These are phyloP conservation scores for Metacarcinus magister DNA, from an alignment of 2,888 invertebrate species.

Conservation along the genomic window DNA sequence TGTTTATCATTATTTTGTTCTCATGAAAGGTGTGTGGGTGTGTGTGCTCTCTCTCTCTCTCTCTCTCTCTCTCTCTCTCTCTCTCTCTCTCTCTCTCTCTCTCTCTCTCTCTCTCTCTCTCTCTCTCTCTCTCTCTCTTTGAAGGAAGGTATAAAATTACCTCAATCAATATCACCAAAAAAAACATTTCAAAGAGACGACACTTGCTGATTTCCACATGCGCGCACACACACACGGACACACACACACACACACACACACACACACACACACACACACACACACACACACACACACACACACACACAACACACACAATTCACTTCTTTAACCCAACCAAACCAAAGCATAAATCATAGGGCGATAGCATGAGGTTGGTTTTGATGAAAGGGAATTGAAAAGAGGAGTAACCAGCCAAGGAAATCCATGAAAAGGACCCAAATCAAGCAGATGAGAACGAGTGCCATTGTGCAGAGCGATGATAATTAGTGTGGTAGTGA, in stretches of 20 bases:
- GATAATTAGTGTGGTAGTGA: background rate
- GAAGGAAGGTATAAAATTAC: too few species aligned
- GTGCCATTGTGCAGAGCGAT: background rate
- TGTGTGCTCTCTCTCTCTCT: background rate
- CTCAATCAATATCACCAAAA: too few species aligned
- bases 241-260: too few species aligned
- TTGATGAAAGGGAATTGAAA: background rate
- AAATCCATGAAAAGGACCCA: background rate
- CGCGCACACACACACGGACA: too few species aligned
- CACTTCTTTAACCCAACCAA: too few species aligned
- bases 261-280: too few species aligned
- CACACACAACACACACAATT: too few species aligned
- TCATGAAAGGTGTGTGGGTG: background rate
- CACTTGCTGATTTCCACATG: too few species aligned
- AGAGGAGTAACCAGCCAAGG: background rate
- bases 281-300: too few species aligned
- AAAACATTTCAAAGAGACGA: too few species aligned
- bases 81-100: background rate
- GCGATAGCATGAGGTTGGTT: background rate
- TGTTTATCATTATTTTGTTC: background rate
- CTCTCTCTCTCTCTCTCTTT: slow-evolving; percentile 12
- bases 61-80: background rate
- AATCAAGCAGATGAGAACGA: background rate
- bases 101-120: slow-evolving; percentile 48
- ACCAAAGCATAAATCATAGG: background rate